Evolutionary conservation across 2,888 invertebrate genomes (phyloP).

Genomic region (Diabrotica balteata): DNA sequence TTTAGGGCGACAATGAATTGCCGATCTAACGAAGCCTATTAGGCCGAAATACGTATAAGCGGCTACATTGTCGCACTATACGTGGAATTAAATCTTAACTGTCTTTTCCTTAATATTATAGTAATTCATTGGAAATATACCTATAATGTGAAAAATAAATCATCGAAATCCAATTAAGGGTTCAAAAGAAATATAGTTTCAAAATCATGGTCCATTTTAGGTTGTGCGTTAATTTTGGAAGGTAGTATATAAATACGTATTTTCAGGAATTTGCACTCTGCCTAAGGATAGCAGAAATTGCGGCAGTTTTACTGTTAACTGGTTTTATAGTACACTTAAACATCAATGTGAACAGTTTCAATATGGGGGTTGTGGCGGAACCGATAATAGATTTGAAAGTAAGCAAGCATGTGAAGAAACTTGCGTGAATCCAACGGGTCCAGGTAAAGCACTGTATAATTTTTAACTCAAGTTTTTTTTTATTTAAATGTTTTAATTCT

Average conservation of each 20-base stretch:
- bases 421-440: conserved; percentile 28
- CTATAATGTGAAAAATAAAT: no score
- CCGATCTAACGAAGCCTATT: no score
- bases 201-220: no score
- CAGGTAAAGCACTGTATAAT: conserved; percentile 9
- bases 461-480: conserved; percentile 2
- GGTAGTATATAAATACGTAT: neutral
- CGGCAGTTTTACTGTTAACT: conserved; percentile 21
- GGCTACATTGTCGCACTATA: no score
- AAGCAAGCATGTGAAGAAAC: conserved; percentile 23
- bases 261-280: conserved; percentile 29
- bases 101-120: no score
- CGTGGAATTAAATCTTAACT: no score
- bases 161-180: no score
- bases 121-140: no score
- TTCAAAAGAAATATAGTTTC: no score
- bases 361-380: conserved; percentile 33
- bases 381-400: conserved; percentile 26
- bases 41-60: no score
- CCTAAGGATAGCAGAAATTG: conserved; percentile 21
- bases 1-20: no score
- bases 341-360: conserved; percentile 26
- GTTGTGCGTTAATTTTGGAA: no score
- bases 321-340: conserved; percentile 23
- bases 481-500: conserved; percentile 1